Evolutionary conservation across 64 coral and sea anemone genomes (phyloP).

Genomic region (Actinia equina): DNA sequence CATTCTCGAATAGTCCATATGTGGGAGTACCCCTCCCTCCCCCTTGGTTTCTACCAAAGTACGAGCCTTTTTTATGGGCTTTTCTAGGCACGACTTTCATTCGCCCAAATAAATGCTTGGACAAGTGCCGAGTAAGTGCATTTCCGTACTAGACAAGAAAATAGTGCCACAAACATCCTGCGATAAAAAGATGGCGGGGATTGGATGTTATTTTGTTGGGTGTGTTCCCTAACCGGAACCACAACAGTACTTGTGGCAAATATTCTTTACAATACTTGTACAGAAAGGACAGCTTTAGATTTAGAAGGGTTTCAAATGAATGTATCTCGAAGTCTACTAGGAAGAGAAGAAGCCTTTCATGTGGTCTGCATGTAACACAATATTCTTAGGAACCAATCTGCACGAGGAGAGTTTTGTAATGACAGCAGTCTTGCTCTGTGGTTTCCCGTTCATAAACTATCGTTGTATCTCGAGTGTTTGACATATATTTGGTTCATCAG

Average conservation of each 20-base stretch:
- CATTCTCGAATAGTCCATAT: too few species aligned
- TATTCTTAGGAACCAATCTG: neutral
- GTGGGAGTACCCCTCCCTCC: too few species aligned
- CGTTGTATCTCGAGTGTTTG: neutral
- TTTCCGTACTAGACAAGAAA: too few species aligned
- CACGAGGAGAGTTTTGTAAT: neutral
- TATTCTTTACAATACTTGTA: neutral
- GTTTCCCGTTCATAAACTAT: neutral
- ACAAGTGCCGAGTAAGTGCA: too few species aligned
- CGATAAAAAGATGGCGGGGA: neutral
- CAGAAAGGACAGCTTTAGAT: neutral
- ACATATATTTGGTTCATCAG: neutral
- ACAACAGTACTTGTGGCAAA: neutral
- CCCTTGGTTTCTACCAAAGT: too few species aligned
- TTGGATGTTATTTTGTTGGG: neutral
- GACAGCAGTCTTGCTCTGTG: neutral
- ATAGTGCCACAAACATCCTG: neutral
- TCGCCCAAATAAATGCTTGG: too few species aligned
- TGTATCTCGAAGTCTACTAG: neutral
- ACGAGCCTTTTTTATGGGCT: too few species aligned
- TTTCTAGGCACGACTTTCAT: too few species aligned
- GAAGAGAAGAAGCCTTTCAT: neutral
- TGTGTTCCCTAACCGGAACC: neutral
- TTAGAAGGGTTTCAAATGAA: neutral
- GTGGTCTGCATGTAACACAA: neutral